A percentile compares a stretch with the other conserved stretches of the same genome.
phyloP scores from a whole-genome alignment of 2,797 vertebrate species.

The Menidia menidia region DNA sequence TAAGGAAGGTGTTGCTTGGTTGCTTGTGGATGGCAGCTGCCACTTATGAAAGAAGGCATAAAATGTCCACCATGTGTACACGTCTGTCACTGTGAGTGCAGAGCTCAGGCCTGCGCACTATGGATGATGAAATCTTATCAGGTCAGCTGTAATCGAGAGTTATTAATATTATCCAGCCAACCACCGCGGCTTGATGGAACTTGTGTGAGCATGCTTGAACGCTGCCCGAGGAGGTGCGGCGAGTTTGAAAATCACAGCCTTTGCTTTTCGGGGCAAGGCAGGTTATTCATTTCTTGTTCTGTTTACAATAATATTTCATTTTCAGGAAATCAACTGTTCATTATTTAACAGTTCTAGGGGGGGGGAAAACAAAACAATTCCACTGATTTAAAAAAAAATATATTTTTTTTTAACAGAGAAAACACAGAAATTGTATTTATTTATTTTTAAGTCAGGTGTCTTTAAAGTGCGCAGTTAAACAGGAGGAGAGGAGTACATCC shows the following conservation, averaged over 20 bases:
- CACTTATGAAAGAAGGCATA: constrained; percentile 51
- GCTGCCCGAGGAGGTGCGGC: constrained; percentile 21
- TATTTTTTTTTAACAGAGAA: too few relatives aligned
- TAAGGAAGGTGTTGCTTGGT: constrained; percentile 8
- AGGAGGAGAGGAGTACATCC: neutral
- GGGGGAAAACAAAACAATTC: too few relatives aligned
- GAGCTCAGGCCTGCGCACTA: constrained; percentile 54
- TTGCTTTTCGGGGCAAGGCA: constrained; percentile 6
- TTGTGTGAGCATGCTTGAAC: constrained; percentile 19
- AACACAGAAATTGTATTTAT: too few relatives aligned
- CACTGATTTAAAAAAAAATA: too few relatives aligned
- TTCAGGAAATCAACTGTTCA: neutral
- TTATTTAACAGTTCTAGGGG: too few relatives aligned
- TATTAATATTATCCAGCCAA: constrained; percentile 80
- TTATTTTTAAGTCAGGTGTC: neutral
- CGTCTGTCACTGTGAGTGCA: constrained; percentile 65
- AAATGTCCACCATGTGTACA: constrained; percentile 69
- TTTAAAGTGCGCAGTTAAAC: neutral
- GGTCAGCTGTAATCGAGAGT: constrained; percentile 80
- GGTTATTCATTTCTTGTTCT: neutral
- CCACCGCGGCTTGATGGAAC: constrained; percentile 48
- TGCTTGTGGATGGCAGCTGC: constrained; percentile 29
- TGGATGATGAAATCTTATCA: constrained; percentile 81
- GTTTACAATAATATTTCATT: neutral
- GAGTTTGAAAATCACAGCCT: neutral